Base-by-base conservation (phyloP, 2,113 vertebrate genomes). In the Stigmatopora argus region DNA sequence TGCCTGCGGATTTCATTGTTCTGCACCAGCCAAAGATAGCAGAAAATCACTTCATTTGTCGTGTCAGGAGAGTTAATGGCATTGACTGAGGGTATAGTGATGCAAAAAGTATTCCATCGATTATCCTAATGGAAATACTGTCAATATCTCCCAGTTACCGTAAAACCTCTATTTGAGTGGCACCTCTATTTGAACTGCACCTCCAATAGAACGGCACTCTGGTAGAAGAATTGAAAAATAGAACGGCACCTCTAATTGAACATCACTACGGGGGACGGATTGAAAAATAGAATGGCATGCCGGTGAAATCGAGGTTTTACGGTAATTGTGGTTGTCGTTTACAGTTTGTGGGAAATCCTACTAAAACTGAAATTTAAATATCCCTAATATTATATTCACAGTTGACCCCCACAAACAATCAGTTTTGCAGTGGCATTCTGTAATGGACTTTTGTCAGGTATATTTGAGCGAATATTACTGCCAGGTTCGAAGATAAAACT, bases 71-170 rank as follows among this genome's bases (percentile, higher is more conserved):
- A 26, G 21, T 47, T 48, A 18, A 62, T 48, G 45, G 45, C 61
- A 62, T 47, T 21, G 21, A 19, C 21, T 7, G 41, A 10, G 7
- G 60, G 0, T 44, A 48, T 62, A 17, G 61, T 46, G 44, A 44
- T 62, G 61, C 23, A 11, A 12, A 31, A 26, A 62, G 23, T 31
- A 62, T 62, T 31, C 21, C 38, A 62, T 62, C 6, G 23, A 62
- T 62, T 62, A 11, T 48, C 14, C 44, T 62, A 62, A 62, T 62
- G 61, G 45, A 48, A 26, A 18, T 9, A 31, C 23, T n/a, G 61
- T 62, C 21, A 31, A 62, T 46, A 26, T 47, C 17, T 41, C 11
- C 34, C 57, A 60, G 34, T 41, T 31, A 31, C 26, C 26, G 26
- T 31, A 31, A 31, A 31, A 31, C 26, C 26, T 31, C 26, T 31